A percentile compares a stretch with the other conserved stretches of the same genome.
Evolutionary conservation across 2,888 invertebrate genomes (phyloP).

Genomic region (Hetaerina titia): DNA sequence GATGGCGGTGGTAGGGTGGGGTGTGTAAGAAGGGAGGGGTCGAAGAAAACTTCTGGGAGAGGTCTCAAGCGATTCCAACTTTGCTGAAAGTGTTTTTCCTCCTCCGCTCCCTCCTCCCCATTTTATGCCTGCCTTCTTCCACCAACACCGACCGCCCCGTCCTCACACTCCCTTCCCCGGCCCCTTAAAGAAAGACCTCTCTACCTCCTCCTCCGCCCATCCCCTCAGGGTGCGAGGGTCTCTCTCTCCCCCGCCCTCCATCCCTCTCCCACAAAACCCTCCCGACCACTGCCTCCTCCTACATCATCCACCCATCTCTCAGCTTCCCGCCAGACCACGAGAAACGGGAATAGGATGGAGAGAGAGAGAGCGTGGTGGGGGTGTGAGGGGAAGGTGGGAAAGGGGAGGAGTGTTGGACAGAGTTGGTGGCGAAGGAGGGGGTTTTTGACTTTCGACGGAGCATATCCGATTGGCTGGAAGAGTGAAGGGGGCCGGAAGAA

Average conservation of each 20-base stretch:
- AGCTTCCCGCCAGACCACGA: neutral
- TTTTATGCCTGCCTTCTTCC: conserved; percentile 40
- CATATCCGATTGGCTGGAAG: conserved; percentile 7
- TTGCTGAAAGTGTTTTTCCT: conserved; percentile 58
- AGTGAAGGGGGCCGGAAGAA: neutral
- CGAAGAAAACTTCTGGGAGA: conserved; percentile 47
- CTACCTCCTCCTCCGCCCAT: neutral
- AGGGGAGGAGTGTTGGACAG: neutral
- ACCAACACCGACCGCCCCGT: neutral
- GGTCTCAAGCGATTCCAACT: conserved; percentile 67
- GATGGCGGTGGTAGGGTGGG: neutral
- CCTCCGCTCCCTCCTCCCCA: conserved; percentile 18
- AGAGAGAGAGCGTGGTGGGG: too few relatives aligned
- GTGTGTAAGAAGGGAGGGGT: neutral
- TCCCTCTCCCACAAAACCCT: neutral
- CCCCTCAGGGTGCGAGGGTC: neutral
- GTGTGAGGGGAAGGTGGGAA: neutral
- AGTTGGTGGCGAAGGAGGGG: neutral
- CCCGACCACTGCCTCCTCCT: neutral
- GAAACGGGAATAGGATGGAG: neutral
- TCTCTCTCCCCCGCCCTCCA: neutral
- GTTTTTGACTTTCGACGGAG: neutral
- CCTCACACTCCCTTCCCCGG: neutral
- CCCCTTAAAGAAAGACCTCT: neutral
- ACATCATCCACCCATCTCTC: conserved; percentile 5